Percentiles rank a stretch among this genome's conserved stretches.
These are phyloP conservation scores for Tragelaphus strepsiceros DNA, from an alignment of 2,113 vertebrate species.

Conservation along the genomic window DNA sequence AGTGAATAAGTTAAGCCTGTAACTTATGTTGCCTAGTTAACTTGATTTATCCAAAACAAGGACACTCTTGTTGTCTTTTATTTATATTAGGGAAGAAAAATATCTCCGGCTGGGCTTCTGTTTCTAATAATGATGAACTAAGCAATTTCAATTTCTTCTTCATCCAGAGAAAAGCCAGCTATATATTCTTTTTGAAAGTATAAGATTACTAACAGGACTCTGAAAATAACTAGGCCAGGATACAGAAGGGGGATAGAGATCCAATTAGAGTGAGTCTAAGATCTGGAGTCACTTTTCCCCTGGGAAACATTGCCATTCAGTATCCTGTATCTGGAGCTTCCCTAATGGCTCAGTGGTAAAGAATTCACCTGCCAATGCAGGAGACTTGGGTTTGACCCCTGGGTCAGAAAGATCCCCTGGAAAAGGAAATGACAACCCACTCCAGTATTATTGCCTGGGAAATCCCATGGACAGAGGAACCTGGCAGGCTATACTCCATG, in stretches of 20 bases:
- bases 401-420: not conserved
- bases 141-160: not conserved
- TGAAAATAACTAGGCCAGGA: not conserved
- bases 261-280: not conserved
- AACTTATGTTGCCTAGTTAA: constrained; percentile 71
- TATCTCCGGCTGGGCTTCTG: constrained; percentile 53
- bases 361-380: not conserved
- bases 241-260: not conserved
- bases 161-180: not conserved
- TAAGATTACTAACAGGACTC: not conserved
- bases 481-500: not conserved
- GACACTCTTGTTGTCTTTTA: constrained; percentile 62
- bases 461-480: not conserved
- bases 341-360: not conserved
- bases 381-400: not conserved
- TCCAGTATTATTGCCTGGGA: not conserved
- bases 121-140: not conserved
- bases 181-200: not conserved
- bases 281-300: not conserved
- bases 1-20: constrained; percentile 64
- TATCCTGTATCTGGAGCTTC: not conserved
- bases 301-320: not conserved
- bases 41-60: constrained; percentile 71
- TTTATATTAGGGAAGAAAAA: constrained; percentile 74
- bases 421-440: not conserved